Conservation (phyloP, 1,140 invertebrate species). For the Stenopsyche tienmushanensis region DNA sequence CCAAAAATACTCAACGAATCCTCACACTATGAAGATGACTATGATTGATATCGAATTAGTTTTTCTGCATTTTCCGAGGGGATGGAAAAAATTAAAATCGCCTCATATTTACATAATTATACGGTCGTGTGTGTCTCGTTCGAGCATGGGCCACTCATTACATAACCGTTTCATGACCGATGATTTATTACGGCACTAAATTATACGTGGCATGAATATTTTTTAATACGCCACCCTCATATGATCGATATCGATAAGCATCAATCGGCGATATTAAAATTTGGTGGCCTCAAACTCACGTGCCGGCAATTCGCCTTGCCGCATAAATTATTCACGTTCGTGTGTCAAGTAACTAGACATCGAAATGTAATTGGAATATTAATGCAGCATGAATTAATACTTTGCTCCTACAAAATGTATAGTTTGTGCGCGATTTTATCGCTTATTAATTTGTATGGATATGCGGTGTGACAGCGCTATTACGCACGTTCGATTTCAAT, state of each 20-base stretch:
- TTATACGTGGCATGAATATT: background rate
- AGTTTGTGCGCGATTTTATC: too few relatives aligned
- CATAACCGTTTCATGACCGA: background rate
- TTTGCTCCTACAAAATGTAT: too few relatives aligned
- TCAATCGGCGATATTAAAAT: constrained; percentile 8
- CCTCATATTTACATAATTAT: background rate
- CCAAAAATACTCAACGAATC: too few relatives aligned
- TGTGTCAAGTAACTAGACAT: background rate
- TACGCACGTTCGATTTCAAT: background rate
- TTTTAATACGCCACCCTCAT: background rate
- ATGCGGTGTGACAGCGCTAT: too few relatives aligned
- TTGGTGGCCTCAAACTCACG: constrained; percentile 5
- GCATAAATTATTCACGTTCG: constrained; percentile 21
- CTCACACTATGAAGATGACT: too few relatives aligned
- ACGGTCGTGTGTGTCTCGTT: background rate
- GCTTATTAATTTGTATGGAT: too few relatives aligned
- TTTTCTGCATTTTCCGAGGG: too few relatives aligned
- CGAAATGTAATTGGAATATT: constrained; percentile 18
- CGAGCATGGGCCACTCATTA: background rate
- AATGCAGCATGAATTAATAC: constrained; percentile 1
- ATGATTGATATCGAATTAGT: too few relatives aligned
- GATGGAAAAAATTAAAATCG: too few relatives aligned
- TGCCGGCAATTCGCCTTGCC: background rate
- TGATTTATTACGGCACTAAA: background rate
- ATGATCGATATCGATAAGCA: background rate